Evolutionary conservation across 2,888 invertebrate species (phyloP), one percentile per base, ranked within the genome.

Genomic region (Stenodera caucasica): DNA sequence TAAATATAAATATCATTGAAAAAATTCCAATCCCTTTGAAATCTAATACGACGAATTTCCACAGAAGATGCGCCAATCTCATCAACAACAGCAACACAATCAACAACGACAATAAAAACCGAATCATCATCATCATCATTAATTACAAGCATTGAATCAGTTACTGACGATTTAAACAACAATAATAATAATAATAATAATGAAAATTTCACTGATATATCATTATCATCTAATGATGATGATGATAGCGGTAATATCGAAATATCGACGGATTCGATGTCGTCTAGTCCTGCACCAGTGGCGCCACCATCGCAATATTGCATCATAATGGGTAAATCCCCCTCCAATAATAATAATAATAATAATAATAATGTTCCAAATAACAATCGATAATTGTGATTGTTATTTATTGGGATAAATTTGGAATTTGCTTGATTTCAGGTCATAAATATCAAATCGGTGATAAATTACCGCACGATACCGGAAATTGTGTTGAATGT

Each of bases 401-500:
- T 11, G 7, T 18, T 49, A 55, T 32, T 7, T n/a, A n/a, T n/a
- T n/a, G n/a, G n/a, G n/a, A n/a, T n/a, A n/a, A n/a, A n/a, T n/a
- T n/a, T n/a, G n/a, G n/a, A n/a, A n/a, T n/a, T n/a, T n/a, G n/a
- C 18, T 18, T 5, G 40, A 14, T 15, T 23, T 37, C 81, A 88
- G 88, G 88, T 63, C 82, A 83, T 63, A 81, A 84, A 69, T 89
- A 89, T 77, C 83, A 84, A 72, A 83, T 86, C 66, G 89, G 88
- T 37, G 86, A 88, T 72, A 81, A 84, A 66, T 80, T 89, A 68
- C 88, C 88, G 9, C 86, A 88, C 76, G 85, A 86, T 70, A 88
- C 88, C 56, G 89, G 88, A 69, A 88, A 88, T 77, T 89, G 89
- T 78, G 82, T 88, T 68, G 88, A 88, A 76, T 89, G 89, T 77